Conservation (phyloP, 2,797 vertebrate genomes). For the Sebastes vulpes region DNA sequence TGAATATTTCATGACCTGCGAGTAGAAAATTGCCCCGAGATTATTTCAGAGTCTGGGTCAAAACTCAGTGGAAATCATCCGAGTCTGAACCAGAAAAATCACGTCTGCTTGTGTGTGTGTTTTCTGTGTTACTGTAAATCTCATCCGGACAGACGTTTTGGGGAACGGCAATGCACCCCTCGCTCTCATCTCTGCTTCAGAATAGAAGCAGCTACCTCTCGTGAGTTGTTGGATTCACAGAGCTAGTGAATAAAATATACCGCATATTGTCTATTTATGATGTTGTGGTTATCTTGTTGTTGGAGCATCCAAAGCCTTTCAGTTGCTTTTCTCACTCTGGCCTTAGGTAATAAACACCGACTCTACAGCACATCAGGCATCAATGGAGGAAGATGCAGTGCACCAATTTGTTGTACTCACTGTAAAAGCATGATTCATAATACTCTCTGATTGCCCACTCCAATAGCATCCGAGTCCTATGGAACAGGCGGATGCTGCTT, state of each 20-base stretch:
- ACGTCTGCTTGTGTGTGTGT: neutral
- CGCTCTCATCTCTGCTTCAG: neutral
- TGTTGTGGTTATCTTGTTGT: slow-evolving; percentile 33
- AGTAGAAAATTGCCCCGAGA: slow-evolving; percentile 50
- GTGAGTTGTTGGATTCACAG: slow-evolving; percentile 8
- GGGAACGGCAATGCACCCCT: neutral
- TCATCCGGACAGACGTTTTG: neutral
- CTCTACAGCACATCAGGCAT: neutral
- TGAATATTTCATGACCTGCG: slow-evolving; percentile 72
- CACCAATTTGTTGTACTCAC: slow-evolving; percentile 30
- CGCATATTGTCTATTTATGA: slow-evolving; percentile 35
- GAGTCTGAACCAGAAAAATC: slow-evolving; percentile 47
- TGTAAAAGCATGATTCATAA: slow-evolving; percentile 49
- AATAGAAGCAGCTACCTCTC: neutral
- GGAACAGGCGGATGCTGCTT: slow-evolving; percentile 32
- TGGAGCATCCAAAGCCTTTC: neutral
- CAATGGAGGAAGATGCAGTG: slow-evolving; percentile 25
- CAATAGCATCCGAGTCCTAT: neutral
- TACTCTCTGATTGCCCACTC: slow-evolving; percentile 26
- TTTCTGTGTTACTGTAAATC: slow-evolving; percentile 37
- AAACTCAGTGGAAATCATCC: slow-evolving; percentile 65
- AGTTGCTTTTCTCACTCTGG: slow-evolving; percentile 8
- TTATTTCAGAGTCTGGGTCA: slow-evolving; percentile 67
- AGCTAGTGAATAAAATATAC: slow-evolving; percentile 42
- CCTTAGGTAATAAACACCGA: neutral